Conservation (phyloP, 2,113 vertebrate species). For the Charina bottae region DNA sequence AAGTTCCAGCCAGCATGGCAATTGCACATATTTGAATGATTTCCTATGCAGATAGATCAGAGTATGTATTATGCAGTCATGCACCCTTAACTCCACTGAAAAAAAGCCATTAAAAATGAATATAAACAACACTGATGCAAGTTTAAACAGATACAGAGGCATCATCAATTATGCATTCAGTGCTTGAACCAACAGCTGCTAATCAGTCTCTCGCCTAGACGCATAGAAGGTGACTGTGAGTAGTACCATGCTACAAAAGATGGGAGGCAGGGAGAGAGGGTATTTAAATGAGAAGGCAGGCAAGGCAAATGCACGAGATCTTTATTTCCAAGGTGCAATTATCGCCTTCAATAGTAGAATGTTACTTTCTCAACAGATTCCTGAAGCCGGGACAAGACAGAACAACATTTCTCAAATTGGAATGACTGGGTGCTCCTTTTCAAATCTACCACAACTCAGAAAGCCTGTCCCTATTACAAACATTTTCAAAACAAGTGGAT, state of each 20-base stretch:
- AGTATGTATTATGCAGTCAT: background rate
- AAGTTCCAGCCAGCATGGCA: background rate
- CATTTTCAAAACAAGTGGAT: background rate
- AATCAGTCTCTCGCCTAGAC: conserved; percentile 6
- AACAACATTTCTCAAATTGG: conserved; percentile 12
- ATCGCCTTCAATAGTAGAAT: conserved; percentile 19
- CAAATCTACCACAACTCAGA: background rate
- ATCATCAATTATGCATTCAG: conserved; percentile 27
- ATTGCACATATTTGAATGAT: background rate
- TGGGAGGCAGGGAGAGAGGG: background rate
- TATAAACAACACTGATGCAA: background rate
- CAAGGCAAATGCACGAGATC: background rate
- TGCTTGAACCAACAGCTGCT: conserved; percentile 31
- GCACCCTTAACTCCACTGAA: background rate
- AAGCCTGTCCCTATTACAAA: background rate
- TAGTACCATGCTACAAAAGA: background rate
- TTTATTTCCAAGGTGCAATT: conserved; percentile 42
- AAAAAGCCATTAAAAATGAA: background rate
- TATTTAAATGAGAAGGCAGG: background rate
- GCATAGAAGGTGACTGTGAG: conserved; percentile 25
- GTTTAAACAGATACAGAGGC: conserved; percentile 14
- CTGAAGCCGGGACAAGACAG: background rate
- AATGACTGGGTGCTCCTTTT: conserved; percentile 1
- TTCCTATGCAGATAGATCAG: background rate
- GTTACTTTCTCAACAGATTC: conserved; percentile 15